phyloP scores from a whole-genome alignment of 2,888 invertebrate species.

The Pseudeuparius sepicola region DNA sequence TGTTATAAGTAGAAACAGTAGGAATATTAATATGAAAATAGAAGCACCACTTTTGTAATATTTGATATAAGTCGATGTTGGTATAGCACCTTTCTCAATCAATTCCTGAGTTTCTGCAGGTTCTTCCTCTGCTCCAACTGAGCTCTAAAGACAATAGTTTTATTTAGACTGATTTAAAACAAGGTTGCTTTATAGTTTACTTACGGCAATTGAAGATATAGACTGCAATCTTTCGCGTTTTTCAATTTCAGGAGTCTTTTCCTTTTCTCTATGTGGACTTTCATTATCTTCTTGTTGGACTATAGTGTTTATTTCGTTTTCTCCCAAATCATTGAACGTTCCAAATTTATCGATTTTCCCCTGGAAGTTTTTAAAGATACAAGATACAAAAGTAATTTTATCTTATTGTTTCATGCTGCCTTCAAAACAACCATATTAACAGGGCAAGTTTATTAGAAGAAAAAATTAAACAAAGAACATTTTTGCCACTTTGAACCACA shows the following conservation, averaged over 20 bases:
- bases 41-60: conserved; percentile 64
- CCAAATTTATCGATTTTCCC: conserved; percentile 53
- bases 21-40: conserved; percentile 43
- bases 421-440: too few relatives aligned
- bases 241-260: conserved; percentile 23
- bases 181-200: conserved; percentile 4
- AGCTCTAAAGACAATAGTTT: conserved; percentile 19
- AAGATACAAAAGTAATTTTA: conserved; percentile 8
- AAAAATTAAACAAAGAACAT: conserved; percentile 5
- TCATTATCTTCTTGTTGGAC: conserved; percentile 24
- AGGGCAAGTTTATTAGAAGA: conserved; percentile 1
- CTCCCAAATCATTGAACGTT: conserved; percentile 46
- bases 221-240: conserved; percentile 28
- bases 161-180: conserved; percentile 1
- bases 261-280: conserved; percentile 18
- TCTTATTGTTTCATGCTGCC: background rate
- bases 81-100: conserved; percentile 53
- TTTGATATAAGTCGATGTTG: conserved; percentile 51
- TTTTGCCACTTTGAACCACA: too few relatives aligned
- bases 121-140: conserved; percentile 34
- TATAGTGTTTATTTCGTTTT: conserved; percentile 34
- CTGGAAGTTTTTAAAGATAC: conserved; percentile 33
- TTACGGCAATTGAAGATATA: conserved; percentile 31
- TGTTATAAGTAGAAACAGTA: conserved; percentile 47
- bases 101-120: conserved; percentile 53